A percentile compares a stretch with the other conserved stretches of the same genome.
Evolutionary conservation across 2,797 vertebrate species (phyloP).

Genomic region (Carduelis carduelis): DNA sequence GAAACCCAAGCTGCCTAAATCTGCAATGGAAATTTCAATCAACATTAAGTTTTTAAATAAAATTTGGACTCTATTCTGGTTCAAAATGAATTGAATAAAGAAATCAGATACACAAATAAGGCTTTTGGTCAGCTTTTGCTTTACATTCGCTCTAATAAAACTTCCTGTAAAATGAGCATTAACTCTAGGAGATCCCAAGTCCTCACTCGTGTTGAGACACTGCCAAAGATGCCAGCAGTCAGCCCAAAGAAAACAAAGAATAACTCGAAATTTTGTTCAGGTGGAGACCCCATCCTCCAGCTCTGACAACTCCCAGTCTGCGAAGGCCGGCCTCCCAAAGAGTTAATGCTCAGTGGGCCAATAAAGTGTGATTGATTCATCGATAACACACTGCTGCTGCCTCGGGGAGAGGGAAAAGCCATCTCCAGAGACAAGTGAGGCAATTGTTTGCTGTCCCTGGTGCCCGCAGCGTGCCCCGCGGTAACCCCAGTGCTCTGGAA

Average conservation of each 20-base stretch:
- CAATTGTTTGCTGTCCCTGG: constrained; percentile 74
- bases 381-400: background rate
- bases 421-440: constrained; percentile 71
- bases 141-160: constrained; percentile 5
- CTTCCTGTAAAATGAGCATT: background rate
- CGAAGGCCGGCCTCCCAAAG: background rate
- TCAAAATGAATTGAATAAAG: constrained; percentile 68
- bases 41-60: constrained; percentile 73
- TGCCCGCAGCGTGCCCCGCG: constrained; percentile 71
- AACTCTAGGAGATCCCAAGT: background rate
- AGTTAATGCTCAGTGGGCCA: background rate
- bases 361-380: constrained; percentile 51
- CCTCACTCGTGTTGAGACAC: background rate
- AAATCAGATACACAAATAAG: constrained; percentile 64
- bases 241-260: background rate
- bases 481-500: constrained; percentile 76
- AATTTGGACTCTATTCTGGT: constrained; percentile 63
- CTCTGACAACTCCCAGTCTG: background rate
- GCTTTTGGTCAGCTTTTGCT: constrained; percentile 57
- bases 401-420: constrained; percentile 51
- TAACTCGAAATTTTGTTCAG: background rate
- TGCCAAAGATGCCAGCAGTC: background rate
- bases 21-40: constrained; percentile 76
- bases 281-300: background rate
- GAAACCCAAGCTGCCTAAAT: constrained; percentile 72